Conservation (phyloP, 2,888 invertebrate genomes). For the Volucella bombylans region DNA sequence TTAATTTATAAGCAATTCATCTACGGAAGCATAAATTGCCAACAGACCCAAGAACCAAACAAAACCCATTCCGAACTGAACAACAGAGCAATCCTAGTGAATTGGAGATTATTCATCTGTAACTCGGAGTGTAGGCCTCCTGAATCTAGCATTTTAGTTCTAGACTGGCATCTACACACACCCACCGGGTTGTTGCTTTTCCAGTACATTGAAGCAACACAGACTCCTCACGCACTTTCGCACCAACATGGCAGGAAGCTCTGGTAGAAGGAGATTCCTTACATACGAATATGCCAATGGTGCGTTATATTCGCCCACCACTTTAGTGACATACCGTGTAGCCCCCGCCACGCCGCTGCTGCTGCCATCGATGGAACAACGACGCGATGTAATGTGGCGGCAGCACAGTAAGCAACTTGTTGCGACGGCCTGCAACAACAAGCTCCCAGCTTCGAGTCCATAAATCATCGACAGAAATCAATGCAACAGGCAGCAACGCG, state of each 20-base stretch:
- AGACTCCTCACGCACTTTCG: slow-evolving; percentile 54
- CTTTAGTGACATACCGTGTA: slow-evolving; percentile 59
- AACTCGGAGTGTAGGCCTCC: slow-evolving; percentile 54
- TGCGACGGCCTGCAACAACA: slow-evolving; percentile 74
- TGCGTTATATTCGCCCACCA: slow-evolving; percentile 68
- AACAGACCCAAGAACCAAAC: neutral
- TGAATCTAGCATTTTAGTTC: slow-evolving; percentile 34
- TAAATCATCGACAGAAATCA: slow-evolving; percentile 77
- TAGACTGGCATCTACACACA: slow-evolving; percentile 62
- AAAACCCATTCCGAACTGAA: slow-evolving; percentile 14
- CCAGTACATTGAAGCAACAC: neutral
- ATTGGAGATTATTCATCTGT: slow-evolving; percentile 66
- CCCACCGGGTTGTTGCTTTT: slow-evolving; percentile 56
- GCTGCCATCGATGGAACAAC: slow-evolving; percentile 16
- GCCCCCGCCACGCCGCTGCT: slow-evolving; percentile 16
- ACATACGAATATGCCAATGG: slow-evolving; percentile 15
- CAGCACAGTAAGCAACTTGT: slow-evolving; percentile 75
- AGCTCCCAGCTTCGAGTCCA: slow-evolving; percentile 73
- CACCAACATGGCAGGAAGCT: slow-evolving; percentile 28
- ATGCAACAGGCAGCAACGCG: slow-evolving; percentile 70
- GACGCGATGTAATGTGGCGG: slow-evolving; percentile 55
- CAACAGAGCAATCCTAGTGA: slow-evolving; percentile 40
- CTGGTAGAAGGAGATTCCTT: slow-evolving; percentile 24
- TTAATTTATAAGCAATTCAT: slow-evolving; percentile 74
- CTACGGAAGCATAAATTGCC: slow-evolving; percentile 73